Percentiles rank a stretch among this genome's conserved stretches.
phyloP scores from a whole-genome alignment of 2,888 invertebrate species.

The Acleris holmiana region DNA sequence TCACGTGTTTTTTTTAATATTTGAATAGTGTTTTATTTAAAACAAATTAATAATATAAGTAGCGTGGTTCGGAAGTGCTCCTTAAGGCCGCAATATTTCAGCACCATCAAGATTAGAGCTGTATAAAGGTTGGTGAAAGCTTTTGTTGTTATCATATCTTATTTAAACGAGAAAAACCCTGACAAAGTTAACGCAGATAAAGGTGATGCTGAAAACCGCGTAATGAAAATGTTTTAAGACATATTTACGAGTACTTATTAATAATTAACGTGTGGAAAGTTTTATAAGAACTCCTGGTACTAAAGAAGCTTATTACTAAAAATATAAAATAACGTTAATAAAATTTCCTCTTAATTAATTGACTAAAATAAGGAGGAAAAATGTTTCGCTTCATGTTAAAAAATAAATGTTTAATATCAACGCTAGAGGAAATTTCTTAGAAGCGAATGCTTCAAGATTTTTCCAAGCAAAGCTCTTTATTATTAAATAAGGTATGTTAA shows the following conservation, averaged over 20 bases:
- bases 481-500: background rate
- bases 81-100: too few species aligned
- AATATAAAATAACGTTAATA: background rate
- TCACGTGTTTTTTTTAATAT: too few species aligned
- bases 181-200: too few species aligned
- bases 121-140: too few species aligned
- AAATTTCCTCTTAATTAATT: background rate
- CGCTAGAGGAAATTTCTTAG: background rate
- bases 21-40: too few species aligned
- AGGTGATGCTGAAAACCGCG: too few species aligned
- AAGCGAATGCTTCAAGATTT: background rate
- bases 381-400: background rate
- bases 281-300: constrained; percentile 14
- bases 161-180: too few species aligned
- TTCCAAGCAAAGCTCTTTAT: background rate
- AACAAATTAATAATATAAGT: too few species aligned
- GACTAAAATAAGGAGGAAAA: background rate
- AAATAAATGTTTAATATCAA: background rate
- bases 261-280: constrained; percentile 4
- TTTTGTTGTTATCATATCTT: too few species aligned
- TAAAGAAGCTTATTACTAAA: background rate
- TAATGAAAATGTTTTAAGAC: too few species aligned
- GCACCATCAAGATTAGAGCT: too few species aligned
- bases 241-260: background rate
- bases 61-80: too few species aligned